Conservation (phyloP, 2,113 vertebrate genomes). For the Phaetusa simplex region DNA sequence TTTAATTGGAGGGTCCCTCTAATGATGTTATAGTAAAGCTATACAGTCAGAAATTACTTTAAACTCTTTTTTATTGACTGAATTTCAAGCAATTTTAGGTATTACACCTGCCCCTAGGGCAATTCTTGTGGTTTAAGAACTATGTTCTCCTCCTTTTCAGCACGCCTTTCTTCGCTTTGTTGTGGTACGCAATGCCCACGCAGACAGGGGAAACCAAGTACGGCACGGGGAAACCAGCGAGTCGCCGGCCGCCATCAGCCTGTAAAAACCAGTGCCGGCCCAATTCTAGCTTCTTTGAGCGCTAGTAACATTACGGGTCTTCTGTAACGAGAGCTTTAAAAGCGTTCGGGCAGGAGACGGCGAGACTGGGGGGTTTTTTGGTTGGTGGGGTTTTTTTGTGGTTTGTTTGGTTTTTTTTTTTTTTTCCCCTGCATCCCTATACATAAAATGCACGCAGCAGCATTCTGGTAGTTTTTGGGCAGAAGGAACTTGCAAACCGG, state of each 20-base stretch:
- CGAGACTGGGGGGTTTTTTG: background rate
- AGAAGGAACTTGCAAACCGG: background rate
- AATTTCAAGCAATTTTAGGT: conserved; percentile 27
- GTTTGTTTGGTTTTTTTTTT: too few relatives aligned
- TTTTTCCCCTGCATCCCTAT: background rate
- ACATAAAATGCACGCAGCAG: background rate
- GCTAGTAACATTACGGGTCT: too few relatives aligned
- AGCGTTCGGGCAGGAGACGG: rapidly evolving
- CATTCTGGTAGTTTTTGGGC: background rate
- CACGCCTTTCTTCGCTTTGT: background rate
- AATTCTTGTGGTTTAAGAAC: conserved; percentile 43
- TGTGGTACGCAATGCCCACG: background rate
- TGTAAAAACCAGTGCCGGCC: background rate
- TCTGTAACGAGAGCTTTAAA: background rate
- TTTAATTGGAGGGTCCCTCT: background rate
- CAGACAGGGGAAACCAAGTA: background rate
- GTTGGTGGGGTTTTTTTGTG: background rate
- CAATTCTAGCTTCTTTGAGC: background rate
- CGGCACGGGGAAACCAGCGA: background rate
- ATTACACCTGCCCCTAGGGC: conserved; percentile 16
- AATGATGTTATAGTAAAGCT: conserved; percentile 1
- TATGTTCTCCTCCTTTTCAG: background rate
- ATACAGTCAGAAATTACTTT: conserved; percentile 27
- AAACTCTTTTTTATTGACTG: conserved; percentile 50
- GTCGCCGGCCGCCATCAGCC: rapidly evolving